Evolutionary conservation across 2,113 vertebrate genomes (phyloP).

Genomic region (Colistium nudipinnis): DNA sequence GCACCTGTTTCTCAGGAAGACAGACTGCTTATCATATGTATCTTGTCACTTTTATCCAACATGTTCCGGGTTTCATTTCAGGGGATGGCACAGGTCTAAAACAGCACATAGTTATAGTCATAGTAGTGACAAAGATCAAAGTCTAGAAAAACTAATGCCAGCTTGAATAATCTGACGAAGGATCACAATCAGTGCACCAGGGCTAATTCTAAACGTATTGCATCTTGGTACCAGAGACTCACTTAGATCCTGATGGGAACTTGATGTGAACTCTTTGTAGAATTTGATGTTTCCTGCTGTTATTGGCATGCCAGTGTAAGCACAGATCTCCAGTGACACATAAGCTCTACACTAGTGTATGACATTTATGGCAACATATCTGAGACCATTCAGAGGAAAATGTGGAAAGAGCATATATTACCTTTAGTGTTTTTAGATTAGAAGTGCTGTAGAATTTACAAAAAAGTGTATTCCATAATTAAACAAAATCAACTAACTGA

Average conservation of each 20-base stretch:
- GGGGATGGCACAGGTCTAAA: slow-evolving; percentile 52
- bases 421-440: slow-evolving; percentile 31
- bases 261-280: slow-evolving; percentile 10
- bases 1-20: slow-evolving; percentile 64
- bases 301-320: slow-evolving; percentile 33
- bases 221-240: slow-evolving; percentile 39
- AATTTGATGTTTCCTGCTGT: slow-evolving; percentile 52
- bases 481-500: slow-evolving; percentile 28
- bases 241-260: slow-evolving; percentile 32
- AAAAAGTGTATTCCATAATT: slow-evolving; percentile 34
- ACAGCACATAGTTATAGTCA: slow-evolving; percentile 41
- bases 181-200: slow-evolving; percentile 38
- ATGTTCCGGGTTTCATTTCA: slow-evolving; percentile 36
- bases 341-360: slow-evolving; percentile 1
- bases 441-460: slow-evolving; percentile 14
- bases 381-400: too few relatives aligned
- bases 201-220: slow-evolving; percentile 33
- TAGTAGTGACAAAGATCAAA: slow-evolving; percentile 49
- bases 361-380: too few relatives aligned
- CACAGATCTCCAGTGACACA: slow-evolving; percentile 40
- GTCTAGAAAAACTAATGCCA: slow-evolving; percentile 40
- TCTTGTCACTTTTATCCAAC: slow-evolving; percentile 52
- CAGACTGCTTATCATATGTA: slow-evolving; percentile 64
- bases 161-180: slow-evolving; percentile 51
- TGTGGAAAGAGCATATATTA: slow-evolving; percentile 15